phyloP scores from a whole-genome alignment of 1,140 invertebrate species.

The Drosophila equinoxialis region DNA sequence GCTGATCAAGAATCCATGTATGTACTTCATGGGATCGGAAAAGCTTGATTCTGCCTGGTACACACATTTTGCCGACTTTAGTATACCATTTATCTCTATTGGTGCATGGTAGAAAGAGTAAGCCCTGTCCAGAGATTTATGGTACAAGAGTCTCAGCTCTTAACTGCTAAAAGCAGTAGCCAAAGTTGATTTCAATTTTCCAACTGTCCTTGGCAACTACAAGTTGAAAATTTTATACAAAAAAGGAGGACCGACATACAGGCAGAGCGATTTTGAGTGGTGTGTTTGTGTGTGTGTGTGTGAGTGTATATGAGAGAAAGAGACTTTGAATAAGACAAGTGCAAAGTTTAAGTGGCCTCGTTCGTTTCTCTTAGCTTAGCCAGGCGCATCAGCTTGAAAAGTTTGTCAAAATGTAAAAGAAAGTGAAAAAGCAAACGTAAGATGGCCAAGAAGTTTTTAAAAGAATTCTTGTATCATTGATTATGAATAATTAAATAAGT shows the following conservation, averaged over 20 bases:
- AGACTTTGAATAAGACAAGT: slow-evolving; percentile 19
- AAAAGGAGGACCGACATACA: slow-evolving; percentile 12
- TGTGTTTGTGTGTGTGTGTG: not conserved
- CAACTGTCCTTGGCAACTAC: slow-evolving; percentile 18
- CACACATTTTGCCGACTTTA: too few species aligned
- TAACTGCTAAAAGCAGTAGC: slow-evolving; percentile 7
- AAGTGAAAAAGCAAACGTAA: slow-evolving; percentile 7
- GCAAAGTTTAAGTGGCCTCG: slow-evolving; percentile 27
- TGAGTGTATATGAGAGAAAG: not conserved
- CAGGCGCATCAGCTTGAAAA: slow-evolving; percentile 26
- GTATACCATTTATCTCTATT: too few species aligned
- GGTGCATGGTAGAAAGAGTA: not conserved
- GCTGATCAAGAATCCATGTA: too few species aligned
- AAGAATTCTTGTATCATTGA: not conserved
- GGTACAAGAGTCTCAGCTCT: not conserved
- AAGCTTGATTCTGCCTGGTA: too few species aligned
- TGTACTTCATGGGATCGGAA: too few species aligned
- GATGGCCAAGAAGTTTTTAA: not conserved
- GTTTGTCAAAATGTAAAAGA: slow-evolving; percentile 3
- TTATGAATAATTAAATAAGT: slow-evolving; percentile 3
- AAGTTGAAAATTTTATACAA: slow-evolving; percentile 14
- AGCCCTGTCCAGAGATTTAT: slow-evolving; percentile 5
- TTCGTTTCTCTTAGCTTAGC: slow-evolving; percentile 13
- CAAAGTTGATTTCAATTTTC: slow-evolving; percentile 20
- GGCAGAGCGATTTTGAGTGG: not conserved